Base-by-base conservation (phyloP, 2,113 vertebrate species). In the Tamias sibiricus region DNA sequence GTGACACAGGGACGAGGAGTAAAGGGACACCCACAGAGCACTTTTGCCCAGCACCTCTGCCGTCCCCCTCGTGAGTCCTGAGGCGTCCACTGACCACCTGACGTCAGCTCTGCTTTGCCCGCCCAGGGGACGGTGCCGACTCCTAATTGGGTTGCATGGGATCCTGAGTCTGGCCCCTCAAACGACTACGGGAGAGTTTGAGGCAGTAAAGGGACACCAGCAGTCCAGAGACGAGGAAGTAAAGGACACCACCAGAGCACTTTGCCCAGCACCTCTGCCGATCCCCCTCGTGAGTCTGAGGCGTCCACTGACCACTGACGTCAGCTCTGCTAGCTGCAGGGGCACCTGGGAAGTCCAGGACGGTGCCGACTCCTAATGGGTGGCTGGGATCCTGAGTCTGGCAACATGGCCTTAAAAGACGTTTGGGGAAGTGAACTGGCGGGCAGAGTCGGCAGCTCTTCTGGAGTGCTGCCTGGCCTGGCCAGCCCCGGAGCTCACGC, bases 251-350 rank as follows among this genome's bases (percentile, higher is more conserved):
- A 49, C 47, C 47, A 49, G n/a, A 49, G 47, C 47, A 49, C 47
- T 49, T 49, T 49, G 47, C 47, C 12, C 10, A 49, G 47, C 47
- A 49, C 47, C 1, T 9, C 47, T 49, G 47, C 47, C 11, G 47
- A n/a, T 49, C 47, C 47, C 47, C 47, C 10, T 12, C 1, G 47
- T 49, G 47, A 49, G 47, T 49, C 47, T 49, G 47, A 49, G 10
- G 47, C 12, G n/a, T 49, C 91, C 96, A 96, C 97, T 97, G 94
- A 96, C 95, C 92, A 92, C 96, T 95, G 92, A 95, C 83, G 90
- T 24, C 68, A 52, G 64, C 52, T 94, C 62, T 82, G 49, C 96
- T 97, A 95, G 96, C 96, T 97, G 94, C 88, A 57, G 91, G 35
- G 57, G 52, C 59, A 37, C 54, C 80, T 47, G 8, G 75, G 87